Evolutionary conservation across 2,888 invertebrate genomes (phyloP).

Genomic region (Venusia cambrica): DNA sequence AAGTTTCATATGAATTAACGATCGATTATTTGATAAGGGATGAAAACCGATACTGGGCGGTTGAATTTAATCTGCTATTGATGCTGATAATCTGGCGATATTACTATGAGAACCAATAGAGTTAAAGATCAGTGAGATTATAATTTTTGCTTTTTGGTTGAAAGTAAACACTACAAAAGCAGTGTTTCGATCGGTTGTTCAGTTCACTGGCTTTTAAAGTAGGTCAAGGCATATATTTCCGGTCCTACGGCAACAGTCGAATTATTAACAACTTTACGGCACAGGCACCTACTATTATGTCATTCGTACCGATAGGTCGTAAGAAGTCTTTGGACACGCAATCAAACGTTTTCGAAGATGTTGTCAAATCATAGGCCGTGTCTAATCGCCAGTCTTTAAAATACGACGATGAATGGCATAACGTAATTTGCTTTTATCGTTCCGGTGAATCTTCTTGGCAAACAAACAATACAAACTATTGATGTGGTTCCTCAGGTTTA

Average conservation of each 20-base stretch:
- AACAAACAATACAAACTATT: background rate
- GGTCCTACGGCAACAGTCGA: conserved; percentile 27
- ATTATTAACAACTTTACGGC: conserved; percentile 19
- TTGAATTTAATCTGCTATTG: too few species aligned
- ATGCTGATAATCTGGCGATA: too few species aligned
- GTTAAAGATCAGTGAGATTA: too few species aligned
- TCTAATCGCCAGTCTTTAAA: conserved; percentile 5
- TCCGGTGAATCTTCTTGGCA: background rate
- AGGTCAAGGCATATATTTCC: conserved; percentile 28
- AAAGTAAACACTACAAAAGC: conserved; percentile 1
- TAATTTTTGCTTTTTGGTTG: conserved; percentile 1
- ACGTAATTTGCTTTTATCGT: too few species aligned
- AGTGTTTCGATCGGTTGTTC: conserved; percentile 12
- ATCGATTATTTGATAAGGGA: too few species aligned
- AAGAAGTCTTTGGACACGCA: conserved; percentile 7
- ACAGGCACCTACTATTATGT: conserved; percentile 12
- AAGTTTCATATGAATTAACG: too few species aligned
- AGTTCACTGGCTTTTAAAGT: conserved; percentile 23
- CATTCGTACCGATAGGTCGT: conserved; percentile 1
- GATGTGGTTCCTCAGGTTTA: too few species aligned
- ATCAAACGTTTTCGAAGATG: conserved; percentile 6
- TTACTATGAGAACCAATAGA: too few species aligned
- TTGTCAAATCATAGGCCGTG: conserved; percentile 1
- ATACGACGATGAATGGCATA: conserved; percentile 6
- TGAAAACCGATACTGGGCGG: too few species aligned